These are phyloP conservation scores for Himalopsyche anomala DNA, from an alignment of 2,888 invertebrate genomes.

Conservation along the genomic window DNA sequence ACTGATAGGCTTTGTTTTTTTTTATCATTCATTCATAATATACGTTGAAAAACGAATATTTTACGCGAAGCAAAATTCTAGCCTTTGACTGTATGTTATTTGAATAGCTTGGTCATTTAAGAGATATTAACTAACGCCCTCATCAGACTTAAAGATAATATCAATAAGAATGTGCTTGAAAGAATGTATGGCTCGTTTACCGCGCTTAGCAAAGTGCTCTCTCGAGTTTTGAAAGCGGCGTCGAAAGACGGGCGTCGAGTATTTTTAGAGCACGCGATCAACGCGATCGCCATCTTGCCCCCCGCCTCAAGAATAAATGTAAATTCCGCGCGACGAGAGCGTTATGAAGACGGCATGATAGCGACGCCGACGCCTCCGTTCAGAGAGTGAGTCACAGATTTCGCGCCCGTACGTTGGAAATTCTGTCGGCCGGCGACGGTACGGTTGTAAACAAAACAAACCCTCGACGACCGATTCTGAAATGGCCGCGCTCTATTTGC, in stretches of 20 bases:
- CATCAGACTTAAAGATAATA: not conserved
- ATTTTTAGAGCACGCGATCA: conserved; percentile 55
- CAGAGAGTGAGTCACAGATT: conserved; percentile 28
- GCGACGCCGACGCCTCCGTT: conserved; percentile 29
- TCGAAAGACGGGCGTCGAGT: conserved; percentile 38
- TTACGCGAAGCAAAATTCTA: no score
- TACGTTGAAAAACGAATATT: no score
- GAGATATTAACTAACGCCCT: no score
- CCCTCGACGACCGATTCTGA: conserved; percentile 43
- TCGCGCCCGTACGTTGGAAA: conserved; percentile 19
- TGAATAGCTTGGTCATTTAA: no score
- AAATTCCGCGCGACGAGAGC: conserved; percentile 48
- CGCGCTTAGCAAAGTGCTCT: conserved; percentile 39
- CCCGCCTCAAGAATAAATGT: conserved; percentile 47
- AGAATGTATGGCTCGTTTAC: not conserved
- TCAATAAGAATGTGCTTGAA: not conserved
- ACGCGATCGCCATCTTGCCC: conserved; percentile 40
- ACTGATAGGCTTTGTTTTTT: no score
- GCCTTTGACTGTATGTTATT: no score
- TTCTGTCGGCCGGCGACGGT: conserved; percentile 19
- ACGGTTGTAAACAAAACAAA: conserved; percentile 59
- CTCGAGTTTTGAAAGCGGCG: conserved; percentile 42
- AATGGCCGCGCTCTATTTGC: conserved; percentile 42
- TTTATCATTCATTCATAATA: no score
- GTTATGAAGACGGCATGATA: conserved; percentile 23